Conservation (phyloP, 2,888 invertebrate species). For the Epistrophe eligans region DNA sequence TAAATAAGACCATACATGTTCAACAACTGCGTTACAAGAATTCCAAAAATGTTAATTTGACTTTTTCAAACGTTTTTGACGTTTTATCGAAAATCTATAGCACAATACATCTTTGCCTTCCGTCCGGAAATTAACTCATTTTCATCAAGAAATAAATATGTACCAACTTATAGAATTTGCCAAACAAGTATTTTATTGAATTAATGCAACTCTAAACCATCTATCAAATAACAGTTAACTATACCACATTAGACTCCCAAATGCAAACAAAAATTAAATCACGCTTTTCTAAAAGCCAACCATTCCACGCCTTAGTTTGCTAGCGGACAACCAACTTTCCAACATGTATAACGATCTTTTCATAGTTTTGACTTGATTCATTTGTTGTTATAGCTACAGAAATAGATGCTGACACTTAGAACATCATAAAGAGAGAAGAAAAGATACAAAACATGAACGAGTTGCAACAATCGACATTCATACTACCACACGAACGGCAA, state of each 20-base stretch:
- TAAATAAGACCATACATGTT: no score
- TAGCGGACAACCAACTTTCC: background rate
- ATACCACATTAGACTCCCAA: constrained; percentile 46
- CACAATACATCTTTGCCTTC: background rate
- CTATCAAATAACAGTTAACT: constrained; percentile 45
- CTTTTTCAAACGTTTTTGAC: no score
- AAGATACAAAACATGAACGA: constrained; percentile 28
- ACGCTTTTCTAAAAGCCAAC: constrained; percentile 34
- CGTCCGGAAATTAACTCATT: background rate
- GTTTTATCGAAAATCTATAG: no score
- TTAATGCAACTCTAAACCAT: constrained; percentile 11
- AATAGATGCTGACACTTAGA: constrained; percentile 70
- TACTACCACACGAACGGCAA: constrained; percentile 26
- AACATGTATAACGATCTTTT: constrained; percentile 36
- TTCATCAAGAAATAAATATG: background rate
- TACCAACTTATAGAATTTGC: background rate
- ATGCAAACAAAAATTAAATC: constrained; percentile 46
- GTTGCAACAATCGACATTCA: constrained; percentile 29
- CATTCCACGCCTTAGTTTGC: constrained; percentile 3
- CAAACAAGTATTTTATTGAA: background rate
- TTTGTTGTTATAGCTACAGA: constrained; percentile 44
- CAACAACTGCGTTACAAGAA: no score
- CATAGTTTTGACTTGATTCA: constrained; percentile 65
- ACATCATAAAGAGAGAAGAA: constrained; percentile 41
- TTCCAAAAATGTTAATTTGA: no score